A percentile compares a stretch with the other conserved stretches of the same genome.
phyloP scores from a whole-genome alignment of 2,113 vertebrate genomes.

The Crotalus horridus region DNA sequence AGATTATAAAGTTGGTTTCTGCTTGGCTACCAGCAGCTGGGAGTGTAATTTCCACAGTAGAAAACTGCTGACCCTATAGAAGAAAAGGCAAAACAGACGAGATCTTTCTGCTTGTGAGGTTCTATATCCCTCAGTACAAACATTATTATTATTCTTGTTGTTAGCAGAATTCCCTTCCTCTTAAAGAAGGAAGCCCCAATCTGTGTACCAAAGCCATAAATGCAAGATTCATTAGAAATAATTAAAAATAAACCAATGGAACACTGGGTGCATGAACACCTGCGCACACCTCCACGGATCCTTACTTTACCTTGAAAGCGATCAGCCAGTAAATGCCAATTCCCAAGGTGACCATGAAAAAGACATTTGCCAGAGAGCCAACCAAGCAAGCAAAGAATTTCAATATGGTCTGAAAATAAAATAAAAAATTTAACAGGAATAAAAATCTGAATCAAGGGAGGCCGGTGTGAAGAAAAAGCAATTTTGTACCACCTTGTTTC shows the following conservation, averaged over 20 bases:
- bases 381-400: constrained; percentile 41
- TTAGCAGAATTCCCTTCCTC: background rate
- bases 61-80: constrained; percentile 45
- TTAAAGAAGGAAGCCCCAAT: background rate
- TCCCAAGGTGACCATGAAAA: constrained; percentile 34
- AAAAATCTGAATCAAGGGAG: background rate
- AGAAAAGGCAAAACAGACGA: background rate
- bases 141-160: background rate
- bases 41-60: constrained; percentile 51
- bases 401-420: constrained; percentile 36
- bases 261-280: background rate
- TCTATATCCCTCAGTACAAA: background rate
- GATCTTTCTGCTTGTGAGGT: background rate
- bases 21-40: constrained; percentile 60
- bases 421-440: background rate
- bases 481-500: background rate
- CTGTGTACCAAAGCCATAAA: background rate
- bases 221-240: background rate
- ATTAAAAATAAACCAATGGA: background rate
- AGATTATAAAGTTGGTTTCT: constrained; percentile 55
- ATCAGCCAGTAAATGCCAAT: constrained; percentile 47
- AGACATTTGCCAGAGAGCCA: constrained; percentile 44
- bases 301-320: constrained; percentile 36
- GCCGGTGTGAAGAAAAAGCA: background rate
- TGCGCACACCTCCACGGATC: background rate